Percentiles rank a stretch among this genome's conserved stretches.
phyloP scores from a whole-genome alignment of 2,797 vertebrate genomes.

The Labeo calbasu region DNA sequence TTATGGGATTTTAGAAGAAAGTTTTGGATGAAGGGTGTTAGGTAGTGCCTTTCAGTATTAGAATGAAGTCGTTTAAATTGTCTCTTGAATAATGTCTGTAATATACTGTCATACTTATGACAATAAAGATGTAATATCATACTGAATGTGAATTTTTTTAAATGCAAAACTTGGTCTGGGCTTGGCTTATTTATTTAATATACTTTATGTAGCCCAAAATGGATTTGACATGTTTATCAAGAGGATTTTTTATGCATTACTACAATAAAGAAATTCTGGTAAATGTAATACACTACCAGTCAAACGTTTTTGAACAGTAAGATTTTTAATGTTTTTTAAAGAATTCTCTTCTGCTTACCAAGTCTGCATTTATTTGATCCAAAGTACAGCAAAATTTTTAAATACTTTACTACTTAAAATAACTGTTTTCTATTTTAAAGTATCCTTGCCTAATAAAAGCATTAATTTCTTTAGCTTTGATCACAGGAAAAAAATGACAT shows the following conservation, averaged over 20 bases:
- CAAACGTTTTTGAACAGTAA: too few species aligned
- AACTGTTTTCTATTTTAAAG: too few species aligned
- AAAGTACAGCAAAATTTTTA: too few species aligned
- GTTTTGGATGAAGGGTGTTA: conserved; percentile 65
- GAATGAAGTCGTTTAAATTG: conserved; percentile 54
- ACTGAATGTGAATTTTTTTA: conserved; percentile 2
- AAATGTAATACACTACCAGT: neutral
- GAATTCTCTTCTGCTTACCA: too few species aligned
- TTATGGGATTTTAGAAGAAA: conserved; percentile 68
- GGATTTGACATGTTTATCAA: neutral
- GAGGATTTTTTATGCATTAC: neutral
- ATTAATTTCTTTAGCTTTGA: too few species aligned
- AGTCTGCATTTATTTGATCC: too few species aligned
- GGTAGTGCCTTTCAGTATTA: conserved; percentile 83
- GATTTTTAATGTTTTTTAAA: too few species aligned
- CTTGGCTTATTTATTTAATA: neutral
- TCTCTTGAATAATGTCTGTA: conserved; percentile 23
- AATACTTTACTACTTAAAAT: too few species aligned
- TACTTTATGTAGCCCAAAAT: neutral
- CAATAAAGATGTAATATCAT: conserved; percentile 29
- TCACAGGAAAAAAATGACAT: too few species aligned
- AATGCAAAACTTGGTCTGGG: neutral
- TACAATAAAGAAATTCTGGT: neutral
- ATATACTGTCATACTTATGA: conserved; percentile 42
- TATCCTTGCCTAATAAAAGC: too few species aligned